Evolutionary conservation across 2,888 invertebrate genomes (phyloP), one percentile per base, ranked within the genome.

Genomic region (Craniophora ligustri): DNA sequence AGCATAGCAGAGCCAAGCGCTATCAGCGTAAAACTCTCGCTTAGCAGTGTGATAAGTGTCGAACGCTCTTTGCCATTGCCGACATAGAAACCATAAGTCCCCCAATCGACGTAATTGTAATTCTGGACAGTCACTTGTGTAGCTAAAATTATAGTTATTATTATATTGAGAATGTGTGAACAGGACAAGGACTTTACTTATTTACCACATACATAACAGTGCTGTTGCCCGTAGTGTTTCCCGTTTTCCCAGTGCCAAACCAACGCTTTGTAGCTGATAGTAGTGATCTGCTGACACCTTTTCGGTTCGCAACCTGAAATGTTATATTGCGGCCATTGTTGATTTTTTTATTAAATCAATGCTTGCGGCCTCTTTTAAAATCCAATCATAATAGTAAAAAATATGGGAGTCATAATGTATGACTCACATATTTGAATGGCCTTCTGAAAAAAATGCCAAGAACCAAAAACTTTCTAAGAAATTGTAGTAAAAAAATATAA

Each of bases 1-100:
- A 0, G 99, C 99, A 88, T 97, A 99, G 86, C 99, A 98, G 19
- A 99, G 94, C 99, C 99, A 99, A 0, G 99, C 99, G 70, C 98
- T 98, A 85, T 99, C 99, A 1, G 97, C 97, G 82, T 97, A 97
- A 86, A 99, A 99, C 86, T 99, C 99, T 45, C 98, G 95, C 89
- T 99, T 99, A n/a, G 98, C 98, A 32, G 97, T 96, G 88, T 99
- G 98, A 91, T 99, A 99, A 0, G 97, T 96, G 73, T 98, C 97
- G 89, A 98, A 99, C 5, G 99, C 98, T 68, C 97, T 94, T 67
- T 96, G 96, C 91, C 99, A 99, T 81, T 98, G 96, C 3, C 98
- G 98, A 87, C 99, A 98, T 95, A 99, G 96, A 87, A 99, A 99
- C 90, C 98, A 98, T 5, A 99, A 93, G 90, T 99, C 99, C 0